Conservation (phyloP, 2,113 vertebrate genomes). For the Felis chaus region DNA sequence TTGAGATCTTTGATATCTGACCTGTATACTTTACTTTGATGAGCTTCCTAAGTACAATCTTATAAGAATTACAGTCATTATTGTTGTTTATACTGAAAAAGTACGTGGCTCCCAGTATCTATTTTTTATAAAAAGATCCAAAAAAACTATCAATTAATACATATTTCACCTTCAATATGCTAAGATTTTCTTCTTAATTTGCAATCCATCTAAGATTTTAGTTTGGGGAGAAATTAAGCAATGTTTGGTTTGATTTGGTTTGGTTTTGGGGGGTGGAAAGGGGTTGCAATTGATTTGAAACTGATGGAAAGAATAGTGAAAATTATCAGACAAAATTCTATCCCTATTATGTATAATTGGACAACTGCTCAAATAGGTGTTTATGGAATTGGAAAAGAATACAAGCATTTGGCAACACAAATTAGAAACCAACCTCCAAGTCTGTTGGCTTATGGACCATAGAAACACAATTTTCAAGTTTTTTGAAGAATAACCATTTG, state of each 20-base stretch:
- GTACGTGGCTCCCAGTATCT: background rate
- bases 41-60: background rate
- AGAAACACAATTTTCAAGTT: background rate
- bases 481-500: background rate
- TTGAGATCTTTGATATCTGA: background rate
- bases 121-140: background rate
- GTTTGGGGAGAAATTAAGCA: constrained; percentile 11
- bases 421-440: background rate
- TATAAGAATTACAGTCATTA: background rate
- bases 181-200: constrained; percentile 10
- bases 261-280: background rate
- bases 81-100: background rate
- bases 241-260: background rate
- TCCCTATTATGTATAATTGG: background rate
- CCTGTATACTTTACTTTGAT: background rate
- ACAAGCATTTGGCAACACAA: background rate
- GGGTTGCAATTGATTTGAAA: background rate
- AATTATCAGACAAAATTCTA: background rate
- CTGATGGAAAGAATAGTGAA: background rate
- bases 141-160: background rate
- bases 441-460: background rate
- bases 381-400: background rate
- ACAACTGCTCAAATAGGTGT: background rate
- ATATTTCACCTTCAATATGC: background rate
- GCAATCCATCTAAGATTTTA: background rate